Base-by-base conservation (phyloP, 2,113 vertebrate species). In the Notechis scutatus region DNA sequence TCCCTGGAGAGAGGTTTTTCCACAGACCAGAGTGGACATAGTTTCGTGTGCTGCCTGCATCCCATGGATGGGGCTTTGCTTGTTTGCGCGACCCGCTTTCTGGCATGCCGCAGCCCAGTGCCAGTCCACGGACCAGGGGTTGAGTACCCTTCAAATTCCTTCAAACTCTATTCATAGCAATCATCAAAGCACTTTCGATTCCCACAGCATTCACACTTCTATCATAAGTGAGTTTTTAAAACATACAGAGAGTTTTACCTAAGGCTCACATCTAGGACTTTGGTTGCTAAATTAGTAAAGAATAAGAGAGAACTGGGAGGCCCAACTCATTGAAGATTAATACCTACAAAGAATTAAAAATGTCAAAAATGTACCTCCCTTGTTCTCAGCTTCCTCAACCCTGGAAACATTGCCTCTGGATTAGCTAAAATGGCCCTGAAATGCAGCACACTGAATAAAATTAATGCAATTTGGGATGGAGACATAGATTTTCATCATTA, bases 281-380 rank as follows among this genome's bases (percentile, higher is more conserved):
- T 74, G 57, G 34, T 55, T 45, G 29, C 86, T 92, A 54, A 92
- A 92, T 92, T 88, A 88, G 87, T 88, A 88, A 88, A 55, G 59
- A 88, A 88, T 61, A 88, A 74, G 50, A 92, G 59, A 88, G 57
- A 23, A 50, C 57, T 54, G 23, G 61, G 57, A 54, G 54, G n/a
- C n/a, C 86, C 88, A 88, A 88, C 74, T 74, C 47, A 54, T 23
- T 55, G 23, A 88, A 69, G 61, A 74, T 88, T 26, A 54, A 69
- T 54, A 45, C 42, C 52, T 54, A n/a, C 69, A 45, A 50, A 88
- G 23, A 74, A 55, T 92, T 54, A 42, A 50, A 20, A 88, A 55
- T 54, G 0, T 88, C 45, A 54, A 4, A 87, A 69, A 50, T 7
- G 18, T 29, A 1, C 52, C 29, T 55, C 50, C 3, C 57, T 9